These are phyloP conservation scores for Ancistrus triradiatus DNA, from an alignment of 2,113 vertebrate species.

Conservation along the genomic window DNA sequence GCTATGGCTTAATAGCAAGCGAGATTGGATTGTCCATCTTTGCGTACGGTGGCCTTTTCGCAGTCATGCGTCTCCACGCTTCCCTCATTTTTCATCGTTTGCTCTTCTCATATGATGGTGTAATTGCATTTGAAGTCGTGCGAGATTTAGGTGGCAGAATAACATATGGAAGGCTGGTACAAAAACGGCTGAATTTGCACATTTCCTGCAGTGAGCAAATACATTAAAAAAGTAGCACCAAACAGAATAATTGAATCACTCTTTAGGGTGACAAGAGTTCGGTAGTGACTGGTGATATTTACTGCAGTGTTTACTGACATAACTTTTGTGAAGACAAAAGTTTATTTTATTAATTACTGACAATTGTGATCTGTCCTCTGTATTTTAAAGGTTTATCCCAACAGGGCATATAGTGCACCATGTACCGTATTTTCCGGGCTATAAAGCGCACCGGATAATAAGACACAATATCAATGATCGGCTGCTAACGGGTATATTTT, in stretches of 20 bases:
- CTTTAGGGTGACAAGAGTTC: no score
- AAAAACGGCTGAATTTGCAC: slow-evolving; percentile 13
- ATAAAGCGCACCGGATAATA: no score
- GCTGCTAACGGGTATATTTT: no score
- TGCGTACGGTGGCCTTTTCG: slow-evolving; percentile 16
- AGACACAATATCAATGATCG: no score
- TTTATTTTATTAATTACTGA: no score
- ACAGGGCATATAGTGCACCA: no score
- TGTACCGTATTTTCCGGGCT: no score
- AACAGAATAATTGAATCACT: not conserved
- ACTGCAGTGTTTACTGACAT: no score
- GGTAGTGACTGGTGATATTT: no score
- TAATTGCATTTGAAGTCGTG: slow-evolving; percentile 7
- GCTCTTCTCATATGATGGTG: not conserved
- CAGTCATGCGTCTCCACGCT: not conserved
- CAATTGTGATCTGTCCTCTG: no score
- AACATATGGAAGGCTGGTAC: slow-evolving; percentile 42
- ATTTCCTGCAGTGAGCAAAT: not conserved
- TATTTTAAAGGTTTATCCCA: no score
- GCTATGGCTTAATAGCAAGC: slow-evolving; percentile 55
- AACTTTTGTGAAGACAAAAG: no score
- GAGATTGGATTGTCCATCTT: slow-evolving; percentile 46
- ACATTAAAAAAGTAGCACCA: not conserved
- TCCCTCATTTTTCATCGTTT: slow-evolving; percentile 1
- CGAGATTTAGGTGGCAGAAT: not conserved